Conservation (phyloP, 2,113 vertebrate species). For the Poecilia latipinna region DNA sequence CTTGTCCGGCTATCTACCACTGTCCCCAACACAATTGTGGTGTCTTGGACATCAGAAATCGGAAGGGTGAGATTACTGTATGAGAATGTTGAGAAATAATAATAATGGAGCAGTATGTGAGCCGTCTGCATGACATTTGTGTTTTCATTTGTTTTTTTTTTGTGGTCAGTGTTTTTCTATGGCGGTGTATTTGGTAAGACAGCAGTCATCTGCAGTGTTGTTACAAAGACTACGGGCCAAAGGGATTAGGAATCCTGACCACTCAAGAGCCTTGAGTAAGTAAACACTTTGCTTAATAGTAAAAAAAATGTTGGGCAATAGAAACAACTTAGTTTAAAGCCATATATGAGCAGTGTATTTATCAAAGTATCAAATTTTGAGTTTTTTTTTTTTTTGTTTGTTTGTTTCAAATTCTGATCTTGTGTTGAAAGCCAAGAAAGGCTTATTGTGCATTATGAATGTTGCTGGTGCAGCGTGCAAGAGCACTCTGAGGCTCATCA, state of each 20-base stretch:
- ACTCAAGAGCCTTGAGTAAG: constrained; percentile 97
- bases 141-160: background rate
- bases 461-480: background rate
- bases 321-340: background rate
- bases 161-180: constrained; percentile 92
- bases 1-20: constrained; percentile 96
- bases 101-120: background rate
- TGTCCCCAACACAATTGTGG: constrained; percentile 97
- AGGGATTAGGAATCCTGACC: constrained; percentile 98
- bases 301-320: background rate
- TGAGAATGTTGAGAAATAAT: background rate
- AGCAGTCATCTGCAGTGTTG: constrained; percentile 94
- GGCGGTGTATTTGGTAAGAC: constrained; percentile 98
- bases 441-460: background rate
- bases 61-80: constrained; percentile 86
- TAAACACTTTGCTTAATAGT: constrained; percentile 21
- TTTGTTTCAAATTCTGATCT: background rate
- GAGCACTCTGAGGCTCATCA: background rate
- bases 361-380: background rate
- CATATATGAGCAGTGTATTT: background rate
- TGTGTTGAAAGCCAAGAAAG: background rate
- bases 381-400: background rate
- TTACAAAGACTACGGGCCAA: constrained; percentile 95
- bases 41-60: constrained; percentile 98
- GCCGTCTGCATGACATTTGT: background rate